These are phyloP conservation scores for Propsilocerus akamusi DNA, from an alignment of 1,140 invertebrate species.

Conservation along the genomic window DNA sequence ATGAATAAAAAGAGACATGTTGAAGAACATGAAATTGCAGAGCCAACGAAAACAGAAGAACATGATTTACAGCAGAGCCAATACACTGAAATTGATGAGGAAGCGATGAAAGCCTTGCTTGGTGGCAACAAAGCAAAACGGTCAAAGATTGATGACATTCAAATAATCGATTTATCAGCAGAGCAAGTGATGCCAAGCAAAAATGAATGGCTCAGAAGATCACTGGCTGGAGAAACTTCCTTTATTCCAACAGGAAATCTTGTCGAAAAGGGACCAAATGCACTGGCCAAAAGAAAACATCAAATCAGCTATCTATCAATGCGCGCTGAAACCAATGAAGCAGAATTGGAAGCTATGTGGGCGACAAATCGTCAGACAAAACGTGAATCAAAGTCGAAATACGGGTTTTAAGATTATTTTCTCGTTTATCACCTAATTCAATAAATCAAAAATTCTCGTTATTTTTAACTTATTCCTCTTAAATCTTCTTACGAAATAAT, in stretches of 20 bases:
- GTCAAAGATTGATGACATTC: conserved; percentile 29
- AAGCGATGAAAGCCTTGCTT: conserved; percentile 19
- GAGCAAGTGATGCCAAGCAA: conserved; percentile 63
- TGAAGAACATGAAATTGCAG: conserved; percentile 5
- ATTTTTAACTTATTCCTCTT: background rate
- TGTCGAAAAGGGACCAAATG: conserved; percentile 34
- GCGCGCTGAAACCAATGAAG: conserved; percentile 84
- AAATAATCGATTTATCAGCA: conserved; percentile 68
- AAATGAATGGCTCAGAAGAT: conserved; percentile 62
- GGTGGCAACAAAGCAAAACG: conserved; percentile 20
- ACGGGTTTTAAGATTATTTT: conserved; percentile 48
- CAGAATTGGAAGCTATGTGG: conserved; percentile 88
- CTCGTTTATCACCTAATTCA: background rate
- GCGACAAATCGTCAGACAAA: conserved; percentile 65
- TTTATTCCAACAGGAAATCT: conserved; percentile 20
- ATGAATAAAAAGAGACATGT: conserved; percentile 9
- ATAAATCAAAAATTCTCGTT: no score
- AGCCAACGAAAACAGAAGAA: conserved; percentile 7
- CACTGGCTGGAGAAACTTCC: conserved; percentile 52
- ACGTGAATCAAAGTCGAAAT: conserved; percentile 72
- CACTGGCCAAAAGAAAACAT: conserved; percentile 66
- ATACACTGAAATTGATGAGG: conserved; percentile 5
- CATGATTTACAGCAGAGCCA: conserved; percentile 7
- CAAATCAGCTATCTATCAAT: conserved; percentile 92
- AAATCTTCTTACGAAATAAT: background rate